Conservation (phyloP, 1,140 invertebrate species). For the Eueides isabella region DNA sequence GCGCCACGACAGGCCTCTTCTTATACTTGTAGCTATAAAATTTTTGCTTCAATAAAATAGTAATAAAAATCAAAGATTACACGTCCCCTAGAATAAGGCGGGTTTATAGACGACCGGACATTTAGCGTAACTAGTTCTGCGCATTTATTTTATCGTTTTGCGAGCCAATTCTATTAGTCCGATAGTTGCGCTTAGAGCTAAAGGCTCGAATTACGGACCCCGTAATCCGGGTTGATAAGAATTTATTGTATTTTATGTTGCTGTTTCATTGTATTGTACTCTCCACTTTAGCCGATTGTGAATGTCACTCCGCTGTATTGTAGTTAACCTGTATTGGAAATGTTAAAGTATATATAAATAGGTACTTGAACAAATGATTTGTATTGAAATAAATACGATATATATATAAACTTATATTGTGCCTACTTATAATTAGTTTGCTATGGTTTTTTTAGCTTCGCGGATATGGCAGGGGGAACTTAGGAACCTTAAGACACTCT, state of each 20-base stretch:
- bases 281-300: conserved; percentile 4
- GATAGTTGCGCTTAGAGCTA: conserved; percentile 36
- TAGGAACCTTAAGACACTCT: no score
- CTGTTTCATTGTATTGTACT: conserved; percentile 20
- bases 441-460: no score
- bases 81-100: neutral
- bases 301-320: neutral
- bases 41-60: neutral
- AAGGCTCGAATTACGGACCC: conserved; percentile 34
- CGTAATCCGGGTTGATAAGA: conserved; percentile 34
- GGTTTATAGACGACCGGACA: neutral
- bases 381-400: no score
- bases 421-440: no score
- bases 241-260: conserved; percentile 29
- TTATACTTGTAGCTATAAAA: no score
- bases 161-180: conserved; percentile 39
- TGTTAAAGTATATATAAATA: no score
- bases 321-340: neutral
- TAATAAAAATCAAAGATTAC: conserved; percentile 1
- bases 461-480: no score
- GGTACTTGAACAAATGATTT: no score
- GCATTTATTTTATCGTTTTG: conserved; percentile 33
- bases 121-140: conserved; percentile 16
- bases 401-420: no score
- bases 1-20: no score